Evolutionary conservation across 2,797 vertebrate species (phyloP).

Genomic region (Squalus acanthias): DNA sequence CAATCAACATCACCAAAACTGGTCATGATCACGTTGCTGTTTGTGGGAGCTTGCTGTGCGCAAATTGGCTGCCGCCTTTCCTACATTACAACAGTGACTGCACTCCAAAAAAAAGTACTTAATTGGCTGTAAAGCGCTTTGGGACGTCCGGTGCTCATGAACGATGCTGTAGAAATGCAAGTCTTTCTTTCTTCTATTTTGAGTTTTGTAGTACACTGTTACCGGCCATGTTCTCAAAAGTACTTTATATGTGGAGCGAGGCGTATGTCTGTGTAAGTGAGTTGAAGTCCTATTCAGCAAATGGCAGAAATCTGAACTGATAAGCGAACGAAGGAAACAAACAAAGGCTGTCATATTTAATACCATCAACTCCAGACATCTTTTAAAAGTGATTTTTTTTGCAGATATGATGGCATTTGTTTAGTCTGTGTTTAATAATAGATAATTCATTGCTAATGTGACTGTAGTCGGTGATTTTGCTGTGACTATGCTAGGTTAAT

Average conservation of each 20-base stretch:
- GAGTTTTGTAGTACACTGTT: neutral
- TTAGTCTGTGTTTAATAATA: constrained; percentile 20
- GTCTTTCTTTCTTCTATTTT: no score
- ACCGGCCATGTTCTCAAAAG: neutral
- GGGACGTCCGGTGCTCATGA: no score
- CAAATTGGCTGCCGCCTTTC: no score
- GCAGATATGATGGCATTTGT: neutral
- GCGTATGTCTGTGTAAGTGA: neutral
- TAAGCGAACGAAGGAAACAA: neutral
- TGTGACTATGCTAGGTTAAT: neutral
- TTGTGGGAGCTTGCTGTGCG: no score
- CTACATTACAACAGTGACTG: no score
- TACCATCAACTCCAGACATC: neutral
- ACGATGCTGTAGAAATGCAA: no score
- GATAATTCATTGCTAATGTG: constrained; percentile 12
- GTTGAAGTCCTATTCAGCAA: neutral
- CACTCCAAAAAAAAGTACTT: no score
- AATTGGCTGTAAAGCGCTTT: no score
- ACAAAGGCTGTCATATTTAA: neutral
- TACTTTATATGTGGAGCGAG: neutral
- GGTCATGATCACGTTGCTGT: no score
- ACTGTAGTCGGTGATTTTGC: neutral
- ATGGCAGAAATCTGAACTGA: neutral
- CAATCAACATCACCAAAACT: no score
- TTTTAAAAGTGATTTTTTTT: neutral